Evolutionary conservation across 2,888 invertebrate genomes (phyloP).

Genomic region (Andrena chrysosceles): DNA sequence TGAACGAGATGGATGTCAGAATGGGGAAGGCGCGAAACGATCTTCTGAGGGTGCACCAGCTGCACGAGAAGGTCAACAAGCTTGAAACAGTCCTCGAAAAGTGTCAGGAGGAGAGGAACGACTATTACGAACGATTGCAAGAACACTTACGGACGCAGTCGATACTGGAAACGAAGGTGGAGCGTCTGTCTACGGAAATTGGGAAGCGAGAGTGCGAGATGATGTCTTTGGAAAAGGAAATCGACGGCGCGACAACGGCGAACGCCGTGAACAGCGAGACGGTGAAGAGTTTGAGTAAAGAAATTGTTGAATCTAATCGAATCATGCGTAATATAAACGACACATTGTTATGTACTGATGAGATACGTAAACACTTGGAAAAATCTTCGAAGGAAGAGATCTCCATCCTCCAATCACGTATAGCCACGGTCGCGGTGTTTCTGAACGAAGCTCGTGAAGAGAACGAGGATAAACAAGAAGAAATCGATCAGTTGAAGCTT

Average conservation of each 20-base stretch:
- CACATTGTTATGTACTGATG: constrained; percentile 69
- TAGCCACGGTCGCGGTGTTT: constrained; percentile 66
- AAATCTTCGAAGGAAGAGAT: constrained; percentile 69
- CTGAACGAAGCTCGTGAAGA: constrained; percentile 54
- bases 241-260: constrained; percentile 54
- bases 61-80: constrained; percentile 70
- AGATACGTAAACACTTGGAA: constrained; percentile 70
- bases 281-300: constrained; percentile 67
- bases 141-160: constrained; percentile 67
- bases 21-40: constrained; percentile 61
- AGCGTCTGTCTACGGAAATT: constrained; percentile 65
- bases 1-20: constrained; percentile 62
- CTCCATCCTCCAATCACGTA: constrained; percentile 63
- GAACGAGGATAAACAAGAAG: constrained; percentile 61
- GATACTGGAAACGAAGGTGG: constrained; percentile 69
- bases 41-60: constrained; percentile 49
- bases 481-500: constrained; percentile 72
- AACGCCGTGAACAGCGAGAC: constrained; percentile 70
- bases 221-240: constrained; percentile 60
- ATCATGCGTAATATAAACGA: constrained; percentile 67
- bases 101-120: constrained; percentile 65
- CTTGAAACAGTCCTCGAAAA: constrained; percentile 68
- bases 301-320: constrained; percentile 65
- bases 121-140: constrained; percentile 64
- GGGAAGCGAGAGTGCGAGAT: constrained; percentile 72